Conservation (phyloP, 2,113 vertebrate genomes). For the Lepus timidus region DNA sequence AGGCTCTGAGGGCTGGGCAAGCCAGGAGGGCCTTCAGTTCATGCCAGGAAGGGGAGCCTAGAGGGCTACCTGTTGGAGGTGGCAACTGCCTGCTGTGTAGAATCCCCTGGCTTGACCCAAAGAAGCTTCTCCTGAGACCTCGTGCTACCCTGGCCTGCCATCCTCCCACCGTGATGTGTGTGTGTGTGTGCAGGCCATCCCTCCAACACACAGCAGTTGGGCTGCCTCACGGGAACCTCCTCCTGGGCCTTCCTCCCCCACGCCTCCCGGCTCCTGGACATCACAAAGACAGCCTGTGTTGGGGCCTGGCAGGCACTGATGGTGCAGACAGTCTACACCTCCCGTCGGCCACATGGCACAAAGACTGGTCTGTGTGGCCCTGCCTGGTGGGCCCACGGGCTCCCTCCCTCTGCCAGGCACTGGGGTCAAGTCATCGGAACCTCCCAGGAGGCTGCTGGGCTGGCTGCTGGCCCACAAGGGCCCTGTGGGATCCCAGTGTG, state of each 20-base stretch:
- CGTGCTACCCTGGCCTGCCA: too few relatives aligned
- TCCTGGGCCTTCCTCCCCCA: not conserved
- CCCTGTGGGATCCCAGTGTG: not conserved
- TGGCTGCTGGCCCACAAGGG: not conserved
- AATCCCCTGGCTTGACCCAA: not conserved
- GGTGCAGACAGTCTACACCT: conserved; percentile 79
- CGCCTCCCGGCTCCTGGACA: not conserved
- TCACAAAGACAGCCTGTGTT: conserved; percentile 84
- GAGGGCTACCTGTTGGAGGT: not conserved
- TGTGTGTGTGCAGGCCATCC: not conserved
- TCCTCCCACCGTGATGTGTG: not conserved
- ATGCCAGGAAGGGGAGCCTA: not conserved
- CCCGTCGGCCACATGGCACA: conserved; percentile 83
- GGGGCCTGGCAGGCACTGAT: not conserved
- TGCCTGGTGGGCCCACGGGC: conserved; percentile 63
- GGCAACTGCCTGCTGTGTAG: not conserved
- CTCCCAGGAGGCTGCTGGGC: conserved; percentile 51
- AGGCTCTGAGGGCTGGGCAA: not conserved
- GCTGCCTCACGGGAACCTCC: not conserved
- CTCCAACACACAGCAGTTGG: not conserved
- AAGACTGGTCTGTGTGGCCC: conserved; percentile 82
- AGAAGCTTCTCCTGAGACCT: not conserved
- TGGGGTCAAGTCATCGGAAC: conserved; percentile 70
- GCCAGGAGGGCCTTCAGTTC: not conserved
- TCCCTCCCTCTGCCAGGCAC: conserved; percentile 87